Evolutionary conservation across 1,140 invertebrate genomes (phyloP).

Genomic region (Listronotus oregonensis): DNA sequence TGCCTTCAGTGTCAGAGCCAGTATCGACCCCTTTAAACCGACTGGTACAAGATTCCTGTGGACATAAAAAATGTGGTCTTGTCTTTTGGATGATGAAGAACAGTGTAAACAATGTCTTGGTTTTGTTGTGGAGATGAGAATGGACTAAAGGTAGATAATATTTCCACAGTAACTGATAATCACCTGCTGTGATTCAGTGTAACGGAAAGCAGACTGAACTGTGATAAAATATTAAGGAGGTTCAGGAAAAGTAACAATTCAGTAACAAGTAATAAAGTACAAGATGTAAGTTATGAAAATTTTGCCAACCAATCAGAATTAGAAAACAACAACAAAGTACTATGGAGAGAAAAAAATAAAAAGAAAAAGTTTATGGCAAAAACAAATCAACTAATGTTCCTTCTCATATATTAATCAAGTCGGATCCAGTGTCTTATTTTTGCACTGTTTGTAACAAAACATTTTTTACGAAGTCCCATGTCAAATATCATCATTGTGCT

Average conservation of each 20-base stretch:
- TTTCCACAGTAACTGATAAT: slow-evolving; percentile 17
- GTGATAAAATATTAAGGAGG: slow-evolving; percentile 10
- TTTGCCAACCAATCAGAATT: background rate
- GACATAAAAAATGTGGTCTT: slow-evolving; percentile 58
- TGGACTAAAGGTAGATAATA: background rate
- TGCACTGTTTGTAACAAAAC: slow-evolving; percentile 53
- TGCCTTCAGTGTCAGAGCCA: slow-evolving; percentile 56
- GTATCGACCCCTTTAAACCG: slow-evolving; percentile 47
- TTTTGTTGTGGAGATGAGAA: slow-evolving; percentile 10
- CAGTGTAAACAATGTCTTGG: slow-evolving; percentile 53
- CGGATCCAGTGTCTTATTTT: slow-evolving; percentile 43
- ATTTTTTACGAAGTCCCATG: slow-evolving; percentile 49
- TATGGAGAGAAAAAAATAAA: slow-evolving; percentile 13
- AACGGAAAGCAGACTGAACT: slow-evolving; percentile 33
- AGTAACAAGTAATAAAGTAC: no score
- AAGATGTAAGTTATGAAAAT: no score
- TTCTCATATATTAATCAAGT: slow-evolving; percentile 44
- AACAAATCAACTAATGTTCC: slow-evolving; percentile 37
- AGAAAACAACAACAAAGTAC: background rate
- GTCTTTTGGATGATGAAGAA: slow-evolving; percentile 54
- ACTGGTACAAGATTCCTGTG: slow-evolving; percentile 58
- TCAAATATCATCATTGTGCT: slow-evolving; percentile 53
- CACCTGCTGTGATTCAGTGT: slow-evolving; percentile 42
- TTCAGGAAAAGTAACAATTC: slow-evolving; percentile 3
- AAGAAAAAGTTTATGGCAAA: background rate